phyloP scores from a whole-genome alignment of 2,113 vertebrate species.

The Calidris pugnax region DNA sequence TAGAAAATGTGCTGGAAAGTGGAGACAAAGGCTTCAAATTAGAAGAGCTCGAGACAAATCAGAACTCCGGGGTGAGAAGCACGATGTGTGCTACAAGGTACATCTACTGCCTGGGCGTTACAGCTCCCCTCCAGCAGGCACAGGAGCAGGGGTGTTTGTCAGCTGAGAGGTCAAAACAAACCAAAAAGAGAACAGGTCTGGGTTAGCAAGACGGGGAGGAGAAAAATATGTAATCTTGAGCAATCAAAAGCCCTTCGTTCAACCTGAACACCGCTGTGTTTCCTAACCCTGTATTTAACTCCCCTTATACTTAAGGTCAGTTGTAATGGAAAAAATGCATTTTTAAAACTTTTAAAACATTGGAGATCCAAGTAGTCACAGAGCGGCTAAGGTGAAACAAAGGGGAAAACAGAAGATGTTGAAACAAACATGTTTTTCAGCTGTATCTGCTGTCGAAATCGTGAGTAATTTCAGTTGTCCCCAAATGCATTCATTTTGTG shows the following conservation, averaged over 20 bases:
- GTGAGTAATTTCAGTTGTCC: background rate
- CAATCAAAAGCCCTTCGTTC: background rate
- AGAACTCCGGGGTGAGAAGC: rapidly evolving
- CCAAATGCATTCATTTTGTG: background rate
- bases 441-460: background rate
- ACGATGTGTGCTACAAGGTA: background rate
- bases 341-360: background rate
- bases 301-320: background rate
- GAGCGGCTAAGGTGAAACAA: background rate
- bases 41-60: background rate
- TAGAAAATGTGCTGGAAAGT: too few species aligned
- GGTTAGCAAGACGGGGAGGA: background rate
- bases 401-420: background rate
- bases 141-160: background rate
- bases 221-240: conserved; percentile 38
- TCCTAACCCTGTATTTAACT: conserved; percentile 10
- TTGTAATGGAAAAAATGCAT: conserved; percentile 16
- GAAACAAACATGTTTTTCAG: background rate
- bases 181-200: background rate
- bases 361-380: background rate
- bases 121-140: background rate
- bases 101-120: background rate
- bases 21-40: background rate
- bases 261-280: background rate
- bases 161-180: background rate